These are phyloP conservation scores for Choristoneura rosaceana DNA, from an alignment of 2,888 invertebrate genomes.

Conservation along the genomic window DNA sequence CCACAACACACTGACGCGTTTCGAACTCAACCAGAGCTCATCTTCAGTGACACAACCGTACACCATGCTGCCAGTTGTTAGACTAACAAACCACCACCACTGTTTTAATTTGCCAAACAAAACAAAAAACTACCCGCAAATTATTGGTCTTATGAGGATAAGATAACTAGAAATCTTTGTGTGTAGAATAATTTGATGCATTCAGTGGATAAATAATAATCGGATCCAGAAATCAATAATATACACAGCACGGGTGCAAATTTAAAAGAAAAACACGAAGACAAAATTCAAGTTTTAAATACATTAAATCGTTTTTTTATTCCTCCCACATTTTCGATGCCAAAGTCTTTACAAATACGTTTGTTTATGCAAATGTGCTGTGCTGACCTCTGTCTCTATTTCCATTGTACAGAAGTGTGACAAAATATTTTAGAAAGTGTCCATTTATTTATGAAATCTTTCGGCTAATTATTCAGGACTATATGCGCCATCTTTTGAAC, in stretches of 20 bases:
- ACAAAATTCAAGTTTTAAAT: not conserved
- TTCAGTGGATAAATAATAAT: no score
- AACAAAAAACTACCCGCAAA: no score
- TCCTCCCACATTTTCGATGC: not conserved
- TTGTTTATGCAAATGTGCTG: not conserved
- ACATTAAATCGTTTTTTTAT: not conserved
- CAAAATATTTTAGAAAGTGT: conserved; percentile 10
- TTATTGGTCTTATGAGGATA: no score
- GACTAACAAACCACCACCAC: no score
- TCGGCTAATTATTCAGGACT: not conserved
- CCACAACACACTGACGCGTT: no score
- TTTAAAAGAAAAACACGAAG: not conserved
- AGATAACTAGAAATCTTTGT: no score
- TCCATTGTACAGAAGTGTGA: conserved; percentile 5
- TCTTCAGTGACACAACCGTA: no score
- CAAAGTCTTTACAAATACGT: not conserved
- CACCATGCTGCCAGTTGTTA: no score
- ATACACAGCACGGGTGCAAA: not conserved
- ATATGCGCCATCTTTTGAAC: conserved; percentile 14
- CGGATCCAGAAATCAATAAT: no score
- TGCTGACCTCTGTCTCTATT: not conserved
- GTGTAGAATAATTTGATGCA: no score
- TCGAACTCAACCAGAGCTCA: no score
- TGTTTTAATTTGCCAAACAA: no score
- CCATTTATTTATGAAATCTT: conserved; percentile 1